phyloP scores from a whole-genome alignment of 30 jellyfish, hydroid and myxozoan species.

The Hydra vulgaris region DNA sequence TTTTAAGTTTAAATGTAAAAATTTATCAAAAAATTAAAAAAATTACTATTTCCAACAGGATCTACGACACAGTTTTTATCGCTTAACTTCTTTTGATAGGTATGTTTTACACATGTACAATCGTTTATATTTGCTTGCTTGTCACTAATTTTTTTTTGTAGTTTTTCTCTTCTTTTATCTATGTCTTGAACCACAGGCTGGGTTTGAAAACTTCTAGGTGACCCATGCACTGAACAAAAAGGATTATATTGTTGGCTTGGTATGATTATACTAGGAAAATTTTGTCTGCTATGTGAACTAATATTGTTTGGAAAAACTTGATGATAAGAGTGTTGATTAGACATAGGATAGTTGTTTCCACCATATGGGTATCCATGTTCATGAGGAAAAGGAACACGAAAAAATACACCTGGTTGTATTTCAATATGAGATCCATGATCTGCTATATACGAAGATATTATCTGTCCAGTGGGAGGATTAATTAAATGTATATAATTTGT shows the following conservation, averaged over 20 bases:
- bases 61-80: too few species aligned
- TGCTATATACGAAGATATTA: slow-evolving; percentile 65
- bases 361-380: slow-evolving; percentile 66
- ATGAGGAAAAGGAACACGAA: slow-evolving; percentile 94
- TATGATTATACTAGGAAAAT: not conserved
- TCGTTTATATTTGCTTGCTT: slow-evolving; percentile 20
- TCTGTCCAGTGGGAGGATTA: slow-evolving; percentile 80
- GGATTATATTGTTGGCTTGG: slow-evolving; percentile 55
- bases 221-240: slow-evolving; percentile 76
- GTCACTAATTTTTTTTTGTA: slow-evolving; percentile 63
- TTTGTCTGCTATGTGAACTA: not conserved
- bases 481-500: slow-evolving; percentile 75
- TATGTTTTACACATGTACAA: slow-evolving; percentile 25
- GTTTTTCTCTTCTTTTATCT: slow-evolving; percentile 71
- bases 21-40: too few species aligned
- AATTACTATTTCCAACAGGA: too few species aligned
- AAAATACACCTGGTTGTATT: slow-evolving; percentile 87
- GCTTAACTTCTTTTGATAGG: too few species aligned
- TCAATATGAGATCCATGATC: slow-evolving; percentile 88
- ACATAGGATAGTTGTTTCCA: slow-evolving; percentile 38
- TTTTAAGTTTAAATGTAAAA: too few species aligned
- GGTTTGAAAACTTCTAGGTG: slow-evolving; percentile 25
- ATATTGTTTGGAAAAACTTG: slow-evolving; percentile 5
- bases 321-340: slow-evolving; percentile 21
- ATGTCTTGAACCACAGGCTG: slow-evolving; percentile 30